Base-by-base conservation (phyloP, 2,113 vertebrate species). In the Hemicordylus capensis region DNA sequence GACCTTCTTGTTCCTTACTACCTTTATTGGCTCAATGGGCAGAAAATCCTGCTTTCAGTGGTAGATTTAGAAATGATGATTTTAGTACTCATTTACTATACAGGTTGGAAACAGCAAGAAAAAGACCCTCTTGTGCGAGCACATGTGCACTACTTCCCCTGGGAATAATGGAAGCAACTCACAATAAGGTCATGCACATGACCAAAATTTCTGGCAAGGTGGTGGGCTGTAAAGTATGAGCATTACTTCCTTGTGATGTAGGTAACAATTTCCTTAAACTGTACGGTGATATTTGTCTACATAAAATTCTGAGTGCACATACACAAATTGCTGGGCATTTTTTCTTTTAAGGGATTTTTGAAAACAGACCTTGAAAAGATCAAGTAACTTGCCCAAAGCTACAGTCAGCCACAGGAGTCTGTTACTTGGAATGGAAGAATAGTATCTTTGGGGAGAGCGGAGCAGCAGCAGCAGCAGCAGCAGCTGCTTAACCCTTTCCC, bases 341-440 rank as follows among this genome's bases (percentile, higher is more conserved):
- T 11, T 77, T 88, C 66, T 87, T 86, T 92, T 88, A 74, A 56
- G 74, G 88, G 84, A 51, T 56, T 81, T 90, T 81, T 82, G 82
- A 92, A 89, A 92, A 89, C 70, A 75, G 69, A 31, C 80, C 85
- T 89, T 58, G 0, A 8, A 81, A 20, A 24, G 69, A 81, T 66
- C 73, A 90, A 90, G 81, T 63, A 84, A 82, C 46, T 34, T 87
- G 88, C 73, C 70, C 54, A 81, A 80, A 39, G 78, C 73, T 84
- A 87, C 0, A 0, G 2, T 61, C 78, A 72, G 69, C 22, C 7
- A 4, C 39, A 44, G 24, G 37, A 44, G 42, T 22, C 3, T 72
- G 39, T 22, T 10, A 42, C 1, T 10, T 59, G 34, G 20, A 15
- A 19, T 78, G 37, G 20, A 61, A 15, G 37, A 42, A 61, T 61